These are phyloP conservation scores for Capitulum mitella DNA, from an alignment of 2,888 invertebrate genomes.

Conservation along the genomic window DNA sequence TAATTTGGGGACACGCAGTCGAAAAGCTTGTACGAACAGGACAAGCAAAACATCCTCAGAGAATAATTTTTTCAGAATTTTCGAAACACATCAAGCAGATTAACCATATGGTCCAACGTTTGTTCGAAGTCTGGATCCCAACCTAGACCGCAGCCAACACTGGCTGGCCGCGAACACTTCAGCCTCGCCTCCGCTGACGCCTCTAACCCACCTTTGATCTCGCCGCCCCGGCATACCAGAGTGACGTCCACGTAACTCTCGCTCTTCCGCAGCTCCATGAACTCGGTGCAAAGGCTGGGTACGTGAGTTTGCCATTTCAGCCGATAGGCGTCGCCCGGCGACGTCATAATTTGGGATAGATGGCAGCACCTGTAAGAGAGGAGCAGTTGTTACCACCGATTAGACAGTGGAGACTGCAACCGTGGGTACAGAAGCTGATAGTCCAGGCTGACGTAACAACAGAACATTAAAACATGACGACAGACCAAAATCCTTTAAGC, in stretches of 20 bases:
- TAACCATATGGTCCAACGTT: background rate
- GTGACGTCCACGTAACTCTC: constrained; percentile 13
- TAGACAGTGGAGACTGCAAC: background rate
- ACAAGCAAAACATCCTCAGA: no score
- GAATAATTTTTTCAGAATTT: no score
- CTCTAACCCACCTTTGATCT: background rate
- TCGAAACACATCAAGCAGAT: background rate
- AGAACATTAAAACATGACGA: background rate
- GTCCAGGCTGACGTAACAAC: no score
- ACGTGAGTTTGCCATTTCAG: constrained; percentile 13
- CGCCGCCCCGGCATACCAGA: background rate
- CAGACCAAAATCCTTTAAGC: background rate
- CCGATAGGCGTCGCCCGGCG: background rate
- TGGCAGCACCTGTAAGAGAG: constrained; percentile 2
- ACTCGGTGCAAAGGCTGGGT: background rate
- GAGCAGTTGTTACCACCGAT: background rate
- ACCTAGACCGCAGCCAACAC: background rate
- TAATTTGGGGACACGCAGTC: no score
- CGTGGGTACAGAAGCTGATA: no score
- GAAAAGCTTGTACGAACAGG: no score
- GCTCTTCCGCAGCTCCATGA: constrained; percentile 3
- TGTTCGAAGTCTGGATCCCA: background rate
- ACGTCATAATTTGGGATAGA: background rate
- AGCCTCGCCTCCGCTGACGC: no score
- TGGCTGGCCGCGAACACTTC: no score